phyloP scores from a whole-genome alignment of 1,140 invertebrate genomes.

The Globodera rostochiensis region DNA sequence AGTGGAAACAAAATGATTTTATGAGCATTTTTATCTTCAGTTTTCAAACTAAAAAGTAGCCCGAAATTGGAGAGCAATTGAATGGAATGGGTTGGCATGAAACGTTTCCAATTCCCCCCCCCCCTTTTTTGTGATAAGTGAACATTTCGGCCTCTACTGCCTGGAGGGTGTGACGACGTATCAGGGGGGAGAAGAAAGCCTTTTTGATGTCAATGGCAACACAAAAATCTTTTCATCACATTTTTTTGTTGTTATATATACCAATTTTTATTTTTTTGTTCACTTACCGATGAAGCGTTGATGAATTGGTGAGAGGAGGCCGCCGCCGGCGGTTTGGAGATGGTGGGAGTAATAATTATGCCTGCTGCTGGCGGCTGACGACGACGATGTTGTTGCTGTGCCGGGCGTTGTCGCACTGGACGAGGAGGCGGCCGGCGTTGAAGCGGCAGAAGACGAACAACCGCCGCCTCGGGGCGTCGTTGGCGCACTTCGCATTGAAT shows the following conservation, averaged over 20 bases:
- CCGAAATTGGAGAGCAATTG: too few species aligned
- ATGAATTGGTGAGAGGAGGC: conserved; percentile 20
- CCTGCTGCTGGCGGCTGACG: neutral
- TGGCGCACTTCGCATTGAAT: neutral
- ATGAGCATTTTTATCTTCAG: too few species aligned
- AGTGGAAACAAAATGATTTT: too few species aligned
- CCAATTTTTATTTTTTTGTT: neutral
- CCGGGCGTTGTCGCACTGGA: neutral
- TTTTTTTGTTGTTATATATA: neutral
- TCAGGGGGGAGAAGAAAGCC: too few species aligned
- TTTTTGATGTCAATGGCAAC: neutral
- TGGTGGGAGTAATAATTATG: conserved; percentile 1
- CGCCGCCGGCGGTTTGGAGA: neutral
- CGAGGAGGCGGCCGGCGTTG: conserved; percentile 6
- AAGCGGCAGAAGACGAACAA: neutral
- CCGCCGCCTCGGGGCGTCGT: neutral
- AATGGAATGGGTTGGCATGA: too few species aligned
- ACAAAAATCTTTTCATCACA: neutral
- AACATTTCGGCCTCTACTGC: too few species aligned
- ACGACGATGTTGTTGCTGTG: too few species aligned
- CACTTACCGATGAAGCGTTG: conserved; percentile 23
- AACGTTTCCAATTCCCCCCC: too few species aligned
- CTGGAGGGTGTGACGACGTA: too few species aligned
- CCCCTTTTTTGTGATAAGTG: too few species aligned
- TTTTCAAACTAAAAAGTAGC: too few species aligned